Conservation (phyloP, 2,797 vertebrate species). For the Ceyx erithaca region DNA sequence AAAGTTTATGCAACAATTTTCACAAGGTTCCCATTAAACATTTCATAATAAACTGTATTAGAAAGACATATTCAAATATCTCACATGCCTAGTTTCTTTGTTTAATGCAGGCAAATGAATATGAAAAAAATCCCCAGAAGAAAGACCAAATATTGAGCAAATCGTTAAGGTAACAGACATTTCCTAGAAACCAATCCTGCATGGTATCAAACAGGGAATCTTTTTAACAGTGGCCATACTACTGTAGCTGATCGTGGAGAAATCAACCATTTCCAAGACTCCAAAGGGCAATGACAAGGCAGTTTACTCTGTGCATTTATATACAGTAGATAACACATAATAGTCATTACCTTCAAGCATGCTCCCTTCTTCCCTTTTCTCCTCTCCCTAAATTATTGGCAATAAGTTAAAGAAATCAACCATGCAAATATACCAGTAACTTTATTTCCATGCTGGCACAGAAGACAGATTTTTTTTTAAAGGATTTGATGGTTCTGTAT, state of each 20-base stretch:
- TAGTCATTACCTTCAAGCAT: not conserved
- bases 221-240: not conserved
- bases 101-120: not conserved
- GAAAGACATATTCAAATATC: conserved; percentile 31
- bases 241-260: not conserved
- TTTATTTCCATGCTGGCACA: not conserved
- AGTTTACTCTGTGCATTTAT: not conserved
- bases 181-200: not conserved
- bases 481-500: conserved; percentile 23
- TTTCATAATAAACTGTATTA: conserved; percentile 37
- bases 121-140: not conserved
- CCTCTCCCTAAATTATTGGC: not conserved
- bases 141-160: not conserved
- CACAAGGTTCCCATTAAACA: conserved; percentile 4
- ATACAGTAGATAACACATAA: not conserved
- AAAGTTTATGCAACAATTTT: conserved; percentile 42
- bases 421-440: not conserved
- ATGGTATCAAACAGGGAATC: not conserved
- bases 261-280: not conserved
- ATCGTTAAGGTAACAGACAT: not conserved
- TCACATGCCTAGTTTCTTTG: not conserved
- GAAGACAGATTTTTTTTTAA: conserved; percentile 4
- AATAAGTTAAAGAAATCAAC: not conserved
- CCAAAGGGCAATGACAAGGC: not conserved
- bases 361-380: not conserved